Conservation (phyloP, 37 sponge, comb jelly and placozoan species). For the Ianthella basta region DNA sequence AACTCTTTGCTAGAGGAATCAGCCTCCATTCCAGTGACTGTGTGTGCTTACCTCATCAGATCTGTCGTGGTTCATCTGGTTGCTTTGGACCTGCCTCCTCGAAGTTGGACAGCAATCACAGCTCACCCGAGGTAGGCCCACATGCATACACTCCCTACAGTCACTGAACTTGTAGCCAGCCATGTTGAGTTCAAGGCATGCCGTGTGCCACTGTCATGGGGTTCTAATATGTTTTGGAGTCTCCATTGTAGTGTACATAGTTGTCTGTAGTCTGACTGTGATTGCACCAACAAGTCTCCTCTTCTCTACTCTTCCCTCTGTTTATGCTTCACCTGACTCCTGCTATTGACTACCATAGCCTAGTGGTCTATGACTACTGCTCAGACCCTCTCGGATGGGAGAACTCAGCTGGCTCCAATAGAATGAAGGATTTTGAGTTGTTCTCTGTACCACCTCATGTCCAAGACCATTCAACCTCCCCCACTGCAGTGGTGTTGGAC, state of each 20-base stretch:
- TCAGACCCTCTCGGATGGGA: conserved; percentile 59
- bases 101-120: background rate
- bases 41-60: background rate
- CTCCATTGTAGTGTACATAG: no score
- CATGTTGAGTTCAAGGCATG: no score
- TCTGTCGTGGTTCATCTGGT: background rate
- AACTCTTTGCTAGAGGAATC: no score
- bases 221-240: no score
- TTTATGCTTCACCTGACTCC: background rate
- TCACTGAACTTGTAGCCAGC: background rate
- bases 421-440: no score
- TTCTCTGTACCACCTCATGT: no score
- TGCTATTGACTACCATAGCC: background rate
- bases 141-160: background rate
- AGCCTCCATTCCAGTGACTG: background rate
- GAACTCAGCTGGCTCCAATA: no score
- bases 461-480: no score
- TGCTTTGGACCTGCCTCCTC: background rate
- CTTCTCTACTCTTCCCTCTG: background rate
- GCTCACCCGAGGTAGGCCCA: background rate
- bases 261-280: no score
- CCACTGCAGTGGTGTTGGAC: conserved; percentile 43
- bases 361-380: conserved; percentile 35
- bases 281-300: no score
- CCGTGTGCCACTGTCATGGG: no score